Percentiles rank a stretch among this genome's conserved stretches.
Conservation (phyloP, 1,140 invertebrate species). For the Micrasema minimum region DNA sequence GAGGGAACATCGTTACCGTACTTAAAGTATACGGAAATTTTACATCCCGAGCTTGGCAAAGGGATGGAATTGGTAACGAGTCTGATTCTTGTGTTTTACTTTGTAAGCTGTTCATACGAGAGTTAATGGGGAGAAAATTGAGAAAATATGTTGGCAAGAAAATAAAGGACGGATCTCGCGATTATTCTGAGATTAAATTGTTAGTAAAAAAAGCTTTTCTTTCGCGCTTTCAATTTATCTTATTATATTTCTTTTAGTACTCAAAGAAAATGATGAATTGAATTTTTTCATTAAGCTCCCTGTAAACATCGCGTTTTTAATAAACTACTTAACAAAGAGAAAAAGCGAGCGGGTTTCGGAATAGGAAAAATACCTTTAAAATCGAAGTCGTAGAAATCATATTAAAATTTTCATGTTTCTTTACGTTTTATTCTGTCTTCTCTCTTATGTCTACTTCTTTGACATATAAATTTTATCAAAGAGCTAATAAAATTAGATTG, state of each 20-base stretch:
- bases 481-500: too few relatives aligned
- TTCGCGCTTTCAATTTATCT: background rate
- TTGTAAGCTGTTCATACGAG: slow-evolving; percentile 35
- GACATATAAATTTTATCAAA: too few relatives aligned
- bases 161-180: slow-evolving; percentile 20
- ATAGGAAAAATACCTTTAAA: too few relatives aligned
- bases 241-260: background rate
- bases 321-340: too few relatives aligned
- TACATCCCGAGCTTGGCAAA: slow-evolving; percentile 45
- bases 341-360: too few relatives aligned
- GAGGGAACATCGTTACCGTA: slow-evolving; percentile 10
- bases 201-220: background rate
- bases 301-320: too few relatives aligned
- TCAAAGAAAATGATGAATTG: slow-evolving; percentile 5
- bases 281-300: slow-evolving; percentile 12
- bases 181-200: slow-evolving; percentile 26
- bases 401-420: too few relatives aligned
- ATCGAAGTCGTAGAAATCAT: too few relatives aligned
- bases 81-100: slow-evolving; percentile 40
- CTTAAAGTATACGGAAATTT: slow-evolving; percentile 43
- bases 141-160: slow-evolving; percentile 43
- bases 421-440: too few relatives aligned
- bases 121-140: slow-evolving; percentile 48
- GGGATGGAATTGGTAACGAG: slow-evolving; percentile 48
- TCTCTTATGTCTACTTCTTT: too few relatives aligned